Conservation (phyloP, 2,113 vertebrate species). For the Rafetus swinhoei region DNA sequence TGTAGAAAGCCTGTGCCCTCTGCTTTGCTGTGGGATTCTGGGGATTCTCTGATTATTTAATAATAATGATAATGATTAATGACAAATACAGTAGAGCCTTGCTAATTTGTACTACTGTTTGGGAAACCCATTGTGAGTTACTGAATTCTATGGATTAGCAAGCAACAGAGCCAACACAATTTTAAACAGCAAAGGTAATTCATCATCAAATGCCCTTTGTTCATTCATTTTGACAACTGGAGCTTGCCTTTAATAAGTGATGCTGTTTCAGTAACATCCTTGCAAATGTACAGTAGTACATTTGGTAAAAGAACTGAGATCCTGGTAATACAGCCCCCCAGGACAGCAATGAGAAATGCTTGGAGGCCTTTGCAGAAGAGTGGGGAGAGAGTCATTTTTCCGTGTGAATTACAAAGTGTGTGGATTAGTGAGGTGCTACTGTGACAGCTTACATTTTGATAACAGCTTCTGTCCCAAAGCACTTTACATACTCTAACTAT, state of each 20-base stretch:
- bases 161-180: accelerated
- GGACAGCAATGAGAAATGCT: neutral
- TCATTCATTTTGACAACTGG: neutral
- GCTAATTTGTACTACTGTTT: neutral
- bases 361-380: neutral
- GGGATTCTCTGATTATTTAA: accelerated
- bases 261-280: neutral
- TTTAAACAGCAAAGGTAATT: neutral
- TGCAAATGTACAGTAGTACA: neutral
- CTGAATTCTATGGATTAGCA: neutral
- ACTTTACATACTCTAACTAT: neutral
- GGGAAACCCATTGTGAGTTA: neutral
- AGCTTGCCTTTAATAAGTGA: conserved; percentile 53
- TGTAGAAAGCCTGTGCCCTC: accelerated
- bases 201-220: conserved; percentile 15
- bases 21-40: accelerated
- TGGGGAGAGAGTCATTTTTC: neutral
- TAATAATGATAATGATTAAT: neutral
- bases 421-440: neutral
- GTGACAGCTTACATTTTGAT: neutral
- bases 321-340: neutral
- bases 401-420: neutral
- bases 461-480: neutral
- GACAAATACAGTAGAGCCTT: neutral
- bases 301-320: neutral